Evolutionary conservation across 2,113 vertebrate species (phyloP), one percentile per base, ranked within the genome.

Genomic region (Dasypus novemcinctus): DNA sequence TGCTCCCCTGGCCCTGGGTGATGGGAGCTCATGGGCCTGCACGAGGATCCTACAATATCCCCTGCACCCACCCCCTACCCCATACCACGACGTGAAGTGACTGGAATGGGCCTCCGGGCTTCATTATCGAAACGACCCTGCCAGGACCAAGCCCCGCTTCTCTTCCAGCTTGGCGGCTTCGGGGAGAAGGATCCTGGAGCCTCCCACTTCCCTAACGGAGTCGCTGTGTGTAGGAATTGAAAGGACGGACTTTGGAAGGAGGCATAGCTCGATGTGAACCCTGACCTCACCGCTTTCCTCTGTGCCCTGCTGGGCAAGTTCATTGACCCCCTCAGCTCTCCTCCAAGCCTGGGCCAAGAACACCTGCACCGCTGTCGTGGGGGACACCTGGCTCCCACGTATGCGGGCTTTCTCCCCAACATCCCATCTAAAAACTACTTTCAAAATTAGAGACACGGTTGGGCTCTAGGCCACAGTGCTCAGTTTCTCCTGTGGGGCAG

Each of bases 181-280:
- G 61, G 27, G 33, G 38, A 87, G 41, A 33, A 49, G 6, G 69
- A 25, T 13, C 72, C 57, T 12, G 71, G 57, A 59, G 29, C 75
- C n/a, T 71, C n/a, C 36, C 38, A 4, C 41, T 20, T 36, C 21
- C 46, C 46, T 57, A 14, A 14, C 4, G 36, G 46, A 43, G 23
- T 43, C 36, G 14, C 66, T 0, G 2, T 17, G 41, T 2, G 4
- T 1, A 75, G 20, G 1, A 14, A 36, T 27, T 43, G 49, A 31
- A 66, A 38, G 7, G 33, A 41, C 5, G 13, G 49, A 38, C 25
- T 25, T 20, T 6, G 52, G 17, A 59, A 12, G 15, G 52, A 11
- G 49, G 4, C 33, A 29, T 6, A 2, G 46, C 6, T 11, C 23
- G 49, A 23, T 61, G 46, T 0, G 12, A 43, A 46, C 29, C 21